Evolutionary conservation across 2,888 invertebrate genomes (phyloP).

Genomic region (Crepidodera aurea): DNA sequence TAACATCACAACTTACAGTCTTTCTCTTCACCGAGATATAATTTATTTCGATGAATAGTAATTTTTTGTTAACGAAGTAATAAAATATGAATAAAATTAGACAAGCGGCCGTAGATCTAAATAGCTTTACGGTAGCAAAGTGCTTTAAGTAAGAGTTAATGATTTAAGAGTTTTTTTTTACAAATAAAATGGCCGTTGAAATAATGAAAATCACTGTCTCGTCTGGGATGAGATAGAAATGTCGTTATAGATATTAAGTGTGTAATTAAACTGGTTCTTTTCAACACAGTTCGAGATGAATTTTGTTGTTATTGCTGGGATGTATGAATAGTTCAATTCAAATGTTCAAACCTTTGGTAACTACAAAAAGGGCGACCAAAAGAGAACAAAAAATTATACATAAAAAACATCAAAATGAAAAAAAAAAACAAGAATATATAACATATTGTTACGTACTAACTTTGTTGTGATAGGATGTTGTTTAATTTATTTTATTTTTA

Average conservation of each 20-base stretch:
- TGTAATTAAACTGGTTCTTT: slow-evolving; percentile 2
- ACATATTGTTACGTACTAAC: too few relatives aligned
- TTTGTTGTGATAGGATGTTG: too few relatives aligned
- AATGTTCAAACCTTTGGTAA: too few relatives aligned
- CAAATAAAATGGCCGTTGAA: neutral
- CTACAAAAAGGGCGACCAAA: too few relatives aligned
- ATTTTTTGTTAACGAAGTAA: slow-evolving; percentile 17
- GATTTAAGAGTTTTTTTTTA: slow-evolving; percentile 13
- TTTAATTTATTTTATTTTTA: too few relatives aligned
- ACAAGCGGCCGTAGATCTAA: slow-evolving; percentile 3
- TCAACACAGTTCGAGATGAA: too few relatives aligned
- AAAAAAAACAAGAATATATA: too few relatives aligned
- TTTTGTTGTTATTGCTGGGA: too few relatives aligned
- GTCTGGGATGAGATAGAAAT: neutral
- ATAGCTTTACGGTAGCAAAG: slow-evolving; percentile 14
- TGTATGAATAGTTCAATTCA: too few relatives aligned
- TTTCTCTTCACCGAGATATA: slow-evolving; percentile 7
- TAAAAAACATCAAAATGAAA: too few relatives aligned
- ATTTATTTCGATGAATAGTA: slow-evolving; percentile 15
- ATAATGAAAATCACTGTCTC: slow-evolving; percentile 10
- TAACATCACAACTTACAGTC: neutral
- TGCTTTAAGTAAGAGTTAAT: slow-evolving; percentile 10
- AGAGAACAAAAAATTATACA: too few relatives aligned
- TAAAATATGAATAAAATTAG: slow-evolving; percentile 18
- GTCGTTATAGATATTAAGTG: slow-evolving; percentile 4